Conservation (phyloP, 2,797 vertebrate species). For the Peromyscus attwateri region DNA sequence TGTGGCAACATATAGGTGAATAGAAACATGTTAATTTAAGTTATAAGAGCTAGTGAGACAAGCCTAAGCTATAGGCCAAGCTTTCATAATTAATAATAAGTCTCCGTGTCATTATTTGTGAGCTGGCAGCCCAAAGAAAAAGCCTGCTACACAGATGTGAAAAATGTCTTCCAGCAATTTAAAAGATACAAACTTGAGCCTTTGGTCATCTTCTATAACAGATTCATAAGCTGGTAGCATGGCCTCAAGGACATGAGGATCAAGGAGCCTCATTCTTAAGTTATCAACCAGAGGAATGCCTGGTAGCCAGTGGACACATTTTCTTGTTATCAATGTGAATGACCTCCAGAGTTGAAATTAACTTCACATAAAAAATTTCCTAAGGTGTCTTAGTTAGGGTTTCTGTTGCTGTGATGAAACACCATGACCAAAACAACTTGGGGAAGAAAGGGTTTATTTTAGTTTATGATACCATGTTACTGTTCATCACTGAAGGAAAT, state of each 20-base stretch:
- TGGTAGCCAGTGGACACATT: conserved; percentile 79
- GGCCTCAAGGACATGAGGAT: conserved; percentile 97
- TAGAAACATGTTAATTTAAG: background rate
- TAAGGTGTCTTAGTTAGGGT: background rate
- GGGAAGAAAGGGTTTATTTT: background rate
- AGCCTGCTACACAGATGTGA: background rate
- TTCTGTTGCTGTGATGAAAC: background rate
- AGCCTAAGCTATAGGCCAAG: background rate
- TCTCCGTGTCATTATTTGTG: background rate
- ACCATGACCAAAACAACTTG: background rate
- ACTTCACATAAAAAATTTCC: background rate
- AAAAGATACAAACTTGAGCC: conserved; percentile 92
- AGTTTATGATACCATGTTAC: background rate
- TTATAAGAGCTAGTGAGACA: background rate
- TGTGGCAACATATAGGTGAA: background rate
- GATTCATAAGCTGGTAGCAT: conserved; percentile 96
- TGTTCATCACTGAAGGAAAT: background rate
- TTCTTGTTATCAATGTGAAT: conserved; percentile 50
- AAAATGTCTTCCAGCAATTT: conserved; percentile 50
- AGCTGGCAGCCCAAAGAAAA: background rate
- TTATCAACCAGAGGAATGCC: conserved; percentile 97
- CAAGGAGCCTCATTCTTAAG: conserved; percentile 95
- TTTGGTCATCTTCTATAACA: conserved; percentile 96
- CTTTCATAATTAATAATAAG: background rate
- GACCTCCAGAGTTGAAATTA: conserved; percentile 61